Evolutionary conservation across 2,888 invertebrate genomes (phyloP).

Genomic region (Belgica antarctica): DNA sequence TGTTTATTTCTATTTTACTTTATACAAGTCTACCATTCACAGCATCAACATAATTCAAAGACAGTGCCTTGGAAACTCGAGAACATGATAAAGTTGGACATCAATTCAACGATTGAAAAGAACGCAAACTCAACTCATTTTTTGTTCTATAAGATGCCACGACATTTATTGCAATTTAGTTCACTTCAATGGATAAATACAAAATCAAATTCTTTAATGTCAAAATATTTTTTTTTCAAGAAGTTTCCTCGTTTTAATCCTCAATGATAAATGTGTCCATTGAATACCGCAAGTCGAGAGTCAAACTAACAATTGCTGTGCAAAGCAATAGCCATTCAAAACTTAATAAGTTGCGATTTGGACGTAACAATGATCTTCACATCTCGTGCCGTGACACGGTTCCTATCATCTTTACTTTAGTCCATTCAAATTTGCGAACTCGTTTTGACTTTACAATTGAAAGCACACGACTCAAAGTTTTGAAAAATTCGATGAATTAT

Average conservation of each 20-base stretch:
- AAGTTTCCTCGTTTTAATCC: too few relatives aligned
- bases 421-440: too few relatives aligned
- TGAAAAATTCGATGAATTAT: constrained; percentile 23
- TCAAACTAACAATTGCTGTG: neutral
- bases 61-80: too few relatives aligned
- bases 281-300: neutral
- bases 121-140: too few relatives aligned
- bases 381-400: neutral
- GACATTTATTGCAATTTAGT: neutral
- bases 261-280: constrained; percentile 3
- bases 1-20: too few relatives aligned
- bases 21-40: too few relatives aligned
- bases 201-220: constrained; percentile 3
- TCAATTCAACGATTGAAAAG: too few relatives aligned
- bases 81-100: too few relatives aligned
- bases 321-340: constrained; percentile 23
- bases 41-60: too few relatives aligned
- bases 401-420: constrained; percentile 1
- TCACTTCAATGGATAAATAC: neutral
- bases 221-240: constrained; percentile 17
- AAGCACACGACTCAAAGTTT: too few relatives aligned
- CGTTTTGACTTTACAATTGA: too few relatives aligned
- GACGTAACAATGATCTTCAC: constrained; percentile 33
- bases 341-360: constrained; percentile 24
- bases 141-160: too few relatives aligned